Base-by-base conservation (phyloP, 2,113 vertebrate species). In the Spilogale gracilis region DNA sequence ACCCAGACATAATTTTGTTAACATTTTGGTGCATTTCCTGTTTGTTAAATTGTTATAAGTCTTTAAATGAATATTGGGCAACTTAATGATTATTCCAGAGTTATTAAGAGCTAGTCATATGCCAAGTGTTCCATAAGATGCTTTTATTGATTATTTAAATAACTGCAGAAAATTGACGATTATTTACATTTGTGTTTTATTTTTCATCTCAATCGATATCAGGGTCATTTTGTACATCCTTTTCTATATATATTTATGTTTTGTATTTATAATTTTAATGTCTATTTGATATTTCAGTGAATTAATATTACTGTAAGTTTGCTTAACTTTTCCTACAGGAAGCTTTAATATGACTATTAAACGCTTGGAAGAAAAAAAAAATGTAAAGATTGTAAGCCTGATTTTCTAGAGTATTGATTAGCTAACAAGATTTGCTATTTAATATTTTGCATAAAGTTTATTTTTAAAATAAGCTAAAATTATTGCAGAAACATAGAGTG, bases 401-500 rank as follows among this genome's bases (percentile, higher is more conserved):
- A 94, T 97, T 97, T 98, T 96, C 80, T 52, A 89, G 94, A 96
- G 32, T 96, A 95, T 97, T 2, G 45, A 96, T 97, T 97, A 96
- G 76, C 65, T 67, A 96, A 86, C 69, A 94, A 89, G 76, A 86
- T 54, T 97, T 86, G 76, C 32, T 97, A 88, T 97, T 98, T 98
- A 69, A 60, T 97, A 89, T 96, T 98, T 98, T 97, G 98, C 96
- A 89, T 96, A 92, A 95, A 95, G 90, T 94, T 97, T 98, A 94
- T 97, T 98, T 97, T 97, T 92, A 23, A 98, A 98, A 97, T 98
- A 98, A 98, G 97, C 98, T 97, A 97, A 98, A 98, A 98, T 98
- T 96, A 80, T 90, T 97, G 90, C 85, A 81, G 95, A 98, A 99
- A 97, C 17, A 3, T 95, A 97, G 79, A 98, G 86, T 95, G 50